These are phyloP conservation scores for Staurois parvus DNA, from an alignment of 2,797 vertebrate species.

Conservation along the genomic window DNA sequence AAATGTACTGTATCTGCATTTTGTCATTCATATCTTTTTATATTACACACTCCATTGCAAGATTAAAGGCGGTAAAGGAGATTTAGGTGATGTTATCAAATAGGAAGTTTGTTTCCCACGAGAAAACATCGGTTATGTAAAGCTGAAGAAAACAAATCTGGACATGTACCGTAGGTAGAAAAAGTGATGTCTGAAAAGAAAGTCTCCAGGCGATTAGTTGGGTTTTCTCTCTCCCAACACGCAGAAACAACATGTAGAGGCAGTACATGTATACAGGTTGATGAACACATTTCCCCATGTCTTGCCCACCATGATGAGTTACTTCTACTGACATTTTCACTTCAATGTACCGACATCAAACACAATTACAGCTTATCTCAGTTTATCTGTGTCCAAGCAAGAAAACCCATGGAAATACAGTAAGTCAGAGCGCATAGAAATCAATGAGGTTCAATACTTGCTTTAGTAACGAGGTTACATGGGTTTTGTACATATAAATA, in stretches of 20 bases:
- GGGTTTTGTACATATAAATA: no score
- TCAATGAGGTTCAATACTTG: no score
- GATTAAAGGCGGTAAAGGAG: neutral
- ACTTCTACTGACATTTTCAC: neutral
- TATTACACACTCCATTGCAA: neutral
- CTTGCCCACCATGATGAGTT: neutral
- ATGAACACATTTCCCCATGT: neutral
- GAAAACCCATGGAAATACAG: neutral
- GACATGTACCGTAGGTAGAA: conserved; percentile 16
- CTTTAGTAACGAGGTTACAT: no score
- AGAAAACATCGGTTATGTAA: conserved; percentile 28
- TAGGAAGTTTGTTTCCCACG: conserved; percentile 9
- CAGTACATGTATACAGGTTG: neutral
- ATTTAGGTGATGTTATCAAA: neutral
- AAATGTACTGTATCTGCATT: neutral
- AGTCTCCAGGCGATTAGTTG: conserved; percentile 30
- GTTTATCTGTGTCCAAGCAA: neutral
- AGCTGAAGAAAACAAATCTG: conserved; percentile 1
- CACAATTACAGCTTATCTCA: neutral
- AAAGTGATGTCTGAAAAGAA: conserved; percentile 1
- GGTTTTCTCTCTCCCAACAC: neutral
- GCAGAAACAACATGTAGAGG: conserved; percentile 19
- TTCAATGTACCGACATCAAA: neutral
- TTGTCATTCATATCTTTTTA: neutral
- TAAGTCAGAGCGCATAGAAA: no score